Percentiles rank a stretch among this genome's conserved stretches.
Evolutionary conservation across 2,797 vertebrate species (phyloP).

Genomic region (Typhlichthys subterraneus): DNA sequence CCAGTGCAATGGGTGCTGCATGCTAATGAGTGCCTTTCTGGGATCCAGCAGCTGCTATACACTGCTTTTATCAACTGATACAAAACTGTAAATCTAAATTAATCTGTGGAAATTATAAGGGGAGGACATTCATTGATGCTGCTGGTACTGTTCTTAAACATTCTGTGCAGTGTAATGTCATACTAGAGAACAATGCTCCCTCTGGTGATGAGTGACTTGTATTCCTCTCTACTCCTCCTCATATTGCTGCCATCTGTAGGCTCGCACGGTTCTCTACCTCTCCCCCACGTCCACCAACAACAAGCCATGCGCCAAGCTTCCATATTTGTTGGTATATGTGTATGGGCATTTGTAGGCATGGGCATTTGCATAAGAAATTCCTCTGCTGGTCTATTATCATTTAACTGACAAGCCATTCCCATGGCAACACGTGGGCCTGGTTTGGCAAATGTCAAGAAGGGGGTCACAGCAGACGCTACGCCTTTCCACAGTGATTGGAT

Average conservation of each 20-base stretch:
- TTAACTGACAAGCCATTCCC: conserved; percentile 13
- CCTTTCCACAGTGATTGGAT: conserved; percentile 52
- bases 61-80: background rate
- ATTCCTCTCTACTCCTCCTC: too few species aligned
- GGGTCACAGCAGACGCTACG: conserved; percentile 49
- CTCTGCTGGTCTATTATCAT: conserved; percentile 4
- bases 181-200: too few species aligned
- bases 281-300: background rate
- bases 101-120: too few species aligned
- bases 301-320: background rate
- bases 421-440: conserved; percentile 29
- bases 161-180: too few species aligned
- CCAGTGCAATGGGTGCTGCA: conserved; percentile 16
- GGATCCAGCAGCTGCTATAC: background rate
- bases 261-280: background rate
- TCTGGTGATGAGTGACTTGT: too few species aligned
- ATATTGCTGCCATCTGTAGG: too few species aligned
- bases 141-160: too few species aligned
- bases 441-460: conserved; percentile 35
- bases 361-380: conserved; percentile 2
- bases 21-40: background rate
- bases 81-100: too few species aligned
- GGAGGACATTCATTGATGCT: too few species aligned
- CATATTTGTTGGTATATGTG: too few species aligned
- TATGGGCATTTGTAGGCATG: too few species aligned